phyloP scores from a whole-genome alignment of 2,797 vertebrate species.

The Macropus fuliginosus region DNA sequence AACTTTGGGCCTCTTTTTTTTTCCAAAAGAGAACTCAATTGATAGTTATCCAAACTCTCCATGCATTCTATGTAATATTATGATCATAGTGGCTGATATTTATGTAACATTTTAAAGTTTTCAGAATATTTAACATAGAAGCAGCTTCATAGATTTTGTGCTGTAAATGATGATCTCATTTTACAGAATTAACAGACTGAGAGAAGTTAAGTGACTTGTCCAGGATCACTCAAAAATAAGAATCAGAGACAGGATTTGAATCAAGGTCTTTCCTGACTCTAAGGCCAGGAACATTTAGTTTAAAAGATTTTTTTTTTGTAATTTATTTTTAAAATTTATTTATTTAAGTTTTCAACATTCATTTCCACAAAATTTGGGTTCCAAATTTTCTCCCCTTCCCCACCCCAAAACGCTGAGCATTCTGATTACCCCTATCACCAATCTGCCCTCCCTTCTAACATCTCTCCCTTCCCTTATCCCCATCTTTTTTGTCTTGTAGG shows the following conservation, averaged over 20 bases:
- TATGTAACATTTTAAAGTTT: not conserved
- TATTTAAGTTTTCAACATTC: not conserved
- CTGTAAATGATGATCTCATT: not conserved
- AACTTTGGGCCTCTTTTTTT: constrained; percentile 10
- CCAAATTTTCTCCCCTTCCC: too few species aligned
- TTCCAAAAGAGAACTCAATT: not conserved
- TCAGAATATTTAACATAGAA: not conserved
- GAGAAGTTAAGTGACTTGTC: not conserved
- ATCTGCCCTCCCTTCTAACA: too few species aligned
- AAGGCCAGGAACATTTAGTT: not conserved
- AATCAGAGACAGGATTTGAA: not conserved
- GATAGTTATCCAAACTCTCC: not conserved
- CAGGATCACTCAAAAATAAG: not conserved
- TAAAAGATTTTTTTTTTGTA: not conserved
- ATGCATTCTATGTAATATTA: not conserved
- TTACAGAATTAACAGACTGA: not conserved
- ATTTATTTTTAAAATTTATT: not conserved
- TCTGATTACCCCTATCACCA: too few species aligned
- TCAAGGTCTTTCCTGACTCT: not conserved
- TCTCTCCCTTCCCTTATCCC: too few species aligned
- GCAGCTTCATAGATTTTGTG: not conserved
- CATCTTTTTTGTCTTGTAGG: too few species aligned
- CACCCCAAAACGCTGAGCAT: too few species aligned
- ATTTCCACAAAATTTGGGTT: too few species aligned
- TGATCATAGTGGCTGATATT: not conserved